Evolutionary conservation across 2,888 invertebrate species (phyloP).

Genomic region (Pheosia gnoma): DNA sequence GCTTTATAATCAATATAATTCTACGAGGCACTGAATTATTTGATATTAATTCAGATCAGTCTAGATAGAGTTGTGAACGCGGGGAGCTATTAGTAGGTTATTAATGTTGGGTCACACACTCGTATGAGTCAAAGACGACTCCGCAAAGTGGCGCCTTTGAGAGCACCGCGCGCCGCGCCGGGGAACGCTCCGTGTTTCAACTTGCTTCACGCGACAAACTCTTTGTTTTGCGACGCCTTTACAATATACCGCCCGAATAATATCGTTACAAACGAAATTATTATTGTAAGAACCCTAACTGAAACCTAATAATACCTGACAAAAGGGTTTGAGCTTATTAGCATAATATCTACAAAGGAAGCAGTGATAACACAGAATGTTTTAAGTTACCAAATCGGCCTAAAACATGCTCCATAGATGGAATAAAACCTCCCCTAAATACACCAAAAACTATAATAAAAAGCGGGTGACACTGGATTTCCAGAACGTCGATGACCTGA

Average conservation of each 20-base stretch:
- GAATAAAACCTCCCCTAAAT: conserved; percentile 8
- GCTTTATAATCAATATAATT: background rate
- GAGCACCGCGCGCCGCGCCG: conserved; percentile 51
- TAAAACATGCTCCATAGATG: conserved; percentile 1
- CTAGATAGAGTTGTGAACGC: conserved; percentile 27
- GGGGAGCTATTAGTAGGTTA: conserved; percentile 71
- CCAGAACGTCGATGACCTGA: conserved; percentile 71
- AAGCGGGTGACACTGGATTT: conserved; percentile 50
- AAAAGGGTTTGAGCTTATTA: conserved; percentile 10
- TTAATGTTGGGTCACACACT: conserved; percentile 76
- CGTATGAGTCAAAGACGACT: conserved; percentile 73
- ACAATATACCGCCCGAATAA: conserved; percentile 51
- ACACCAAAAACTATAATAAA: conserved; percentile 30
- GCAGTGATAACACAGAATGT: background rate
- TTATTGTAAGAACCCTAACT: conserved; percentile 22
- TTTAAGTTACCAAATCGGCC: background rate
- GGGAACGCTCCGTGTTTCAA: conserved; percentile 55
- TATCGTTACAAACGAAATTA: conserved; percentile 41
- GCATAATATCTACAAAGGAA: background rate
- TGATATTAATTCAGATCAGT: conserved; percentile 7
- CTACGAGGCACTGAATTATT: background rate
- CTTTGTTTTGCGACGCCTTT: conserved; percentile 71
- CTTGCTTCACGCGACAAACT: conserved; percentile 64
- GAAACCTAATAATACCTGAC: conserved; percentile 1
- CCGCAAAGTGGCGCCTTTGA: conserved; percentile 80